Conservation (phyloP, 2,113 vertebrate species). For the Nicator chloris region DNA sequence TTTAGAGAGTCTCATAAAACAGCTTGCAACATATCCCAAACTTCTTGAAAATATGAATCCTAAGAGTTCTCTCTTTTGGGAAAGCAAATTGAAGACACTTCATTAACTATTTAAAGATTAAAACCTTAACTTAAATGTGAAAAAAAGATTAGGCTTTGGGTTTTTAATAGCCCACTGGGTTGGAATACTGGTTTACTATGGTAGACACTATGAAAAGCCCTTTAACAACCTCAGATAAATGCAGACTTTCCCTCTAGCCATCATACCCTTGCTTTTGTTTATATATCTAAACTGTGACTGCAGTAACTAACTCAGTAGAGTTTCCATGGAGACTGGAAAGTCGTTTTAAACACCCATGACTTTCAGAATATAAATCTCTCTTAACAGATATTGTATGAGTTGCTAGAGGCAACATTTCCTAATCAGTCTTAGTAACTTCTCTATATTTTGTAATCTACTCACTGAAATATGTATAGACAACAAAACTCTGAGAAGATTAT, state of each 20-base stretch:
- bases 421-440: not conserved
- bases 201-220: not conserved
- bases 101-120: not conserved
- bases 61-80: not conserved
- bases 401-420: not conserved
- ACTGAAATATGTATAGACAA: not conserved
- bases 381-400: not conserved
- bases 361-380: not conserved
- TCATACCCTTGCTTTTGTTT: not conserved
- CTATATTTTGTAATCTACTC: not conserved
- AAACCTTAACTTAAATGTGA: not conserved
- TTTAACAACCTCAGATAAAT: not conserved
- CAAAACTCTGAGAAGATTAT: not conserved
- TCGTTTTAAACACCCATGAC: not conserved
- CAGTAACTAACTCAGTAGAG: not conserved
- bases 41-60: not conserved
- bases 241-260: not conserved
- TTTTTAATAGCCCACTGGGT: not conserved
- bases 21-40: not conserved
- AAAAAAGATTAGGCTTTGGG: not conserved
- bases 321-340: conserved; percentile 41
- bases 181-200: not conserved
- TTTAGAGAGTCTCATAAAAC: not conserved
- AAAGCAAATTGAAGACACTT: not conserved
- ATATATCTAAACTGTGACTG: not conserved